These are phyloP conservation scores for Melanostoma mellinum DNA, from an alignment of 2,888 invertebrate genomes.

Conservation along the genomic window DNA sequence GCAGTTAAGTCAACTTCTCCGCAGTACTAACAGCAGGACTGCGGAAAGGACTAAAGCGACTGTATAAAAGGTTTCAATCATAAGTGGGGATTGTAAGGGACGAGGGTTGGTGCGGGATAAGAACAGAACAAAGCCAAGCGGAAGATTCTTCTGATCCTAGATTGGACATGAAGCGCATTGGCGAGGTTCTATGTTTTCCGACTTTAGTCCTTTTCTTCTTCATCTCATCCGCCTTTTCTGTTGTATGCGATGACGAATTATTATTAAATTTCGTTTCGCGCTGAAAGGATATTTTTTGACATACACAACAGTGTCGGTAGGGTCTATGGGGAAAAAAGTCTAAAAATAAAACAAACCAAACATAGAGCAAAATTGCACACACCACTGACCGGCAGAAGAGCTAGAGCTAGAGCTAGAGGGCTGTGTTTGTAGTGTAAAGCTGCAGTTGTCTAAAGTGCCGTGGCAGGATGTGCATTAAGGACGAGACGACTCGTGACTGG, in stretches of 20 bases:
- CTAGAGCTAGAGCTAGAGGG: background rate
- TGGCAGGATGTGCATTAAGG: slow-evolving; percentile 69
- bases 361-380: slow-evolving; percentile 54
- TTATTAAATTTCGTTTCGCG: slow-evolving; percentile 67
- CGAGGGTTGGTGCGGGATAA: background rate
- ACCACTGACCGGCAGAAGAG: slow-evolving; percentile 28
- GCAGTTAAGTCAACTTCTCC: slow-evolving; percentile 71
- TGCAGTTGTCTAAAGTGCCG: slow-evolving; percentile 62
- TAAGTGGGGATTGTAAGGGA: background rate
- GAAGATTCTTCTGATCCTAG: slow-evolving; percentile 68
- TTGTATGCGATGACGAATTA: slow-evolving; percentile 62
- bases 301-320: slow-evolving; percentile 26
- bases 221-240: background rate
- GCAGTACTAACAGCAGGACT: slow-evolving; percentile 64
- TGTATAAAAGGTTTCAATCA: slow-evolving; percentile 28
- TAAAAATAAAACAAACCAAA: slow-evolving; percentile 14
- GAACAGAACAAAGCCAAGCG: slow-evolving; percentile 49
- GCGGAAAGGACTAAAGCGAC: slow-evolving; percentile 34
- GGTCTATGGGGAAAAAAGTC: slow-evolving; percentile 6
- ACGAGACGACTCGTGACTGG: slow-evolving; percentile 58
- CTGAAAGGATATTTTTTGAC: slow-evolving; percentile 62
- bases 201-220: background rate
- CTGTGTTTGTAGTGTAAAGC: slow-evolving; percentile 13
- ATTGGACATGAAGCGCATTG: slow-evolving; percentile 67
- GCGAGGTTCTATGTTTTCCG: slow-evolving; percentile 27